A percentile compares a stretch with the other conserved stretches of the same genome.
phyloP scores from a whole-genome alignment of 2,113 vertebrate species.

The Cheilinus undulatus region DNA sequence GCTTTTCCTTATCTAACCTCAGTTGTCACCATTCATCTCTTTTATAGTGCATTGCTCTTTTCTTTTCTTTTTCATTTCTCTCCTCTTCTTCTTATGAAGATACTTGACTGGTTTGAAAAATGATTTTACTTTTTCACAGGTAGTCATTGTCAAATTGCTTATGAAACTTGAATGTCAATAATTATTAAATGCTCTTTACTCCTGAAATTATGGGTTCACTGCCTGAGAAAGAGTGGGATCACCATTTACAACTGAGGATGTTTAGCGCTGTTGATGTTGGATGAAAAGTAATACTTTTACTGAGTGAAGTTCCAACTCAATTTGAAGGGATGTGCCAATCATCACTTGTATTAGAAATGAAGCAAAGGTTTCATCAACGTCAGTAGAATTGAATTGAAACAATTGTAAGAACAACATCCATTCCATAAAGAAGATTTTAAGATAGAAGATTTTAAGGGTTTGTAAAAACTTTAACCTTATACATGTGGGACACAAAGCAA shows the following conservation, averaged over 20 bases:
- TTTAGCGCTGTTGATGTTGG: too few relatives aligned
- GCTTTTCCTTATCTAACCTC: conserved; percentile 18
- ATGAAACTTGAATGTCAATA: background rate
- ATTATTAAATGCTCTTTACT: background rate
- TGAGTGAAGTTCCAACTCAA: too few relatives aligned
- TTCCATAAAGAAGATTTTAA: too few relatives aligned
- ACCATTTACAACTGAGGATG: background rate
- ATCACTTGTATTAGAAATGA: too few relatives aligned
- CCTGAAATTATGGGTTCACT: background rate
- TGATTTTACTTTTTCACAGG: background rate
- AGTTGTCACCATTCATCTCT: conserved; percentile 23
- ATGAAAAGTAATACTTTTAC: too few relatives aligned
- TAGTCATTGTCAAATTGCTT: background rate
- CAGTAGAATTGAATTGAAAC: background rate
- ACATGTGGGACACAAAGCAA: background rate
- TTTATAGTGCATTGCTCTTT: background rate
- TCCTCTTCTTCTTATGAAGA: background rate
- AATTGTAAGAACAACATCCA: background rate
- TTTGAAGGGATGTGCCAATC: too few relatives aligned
- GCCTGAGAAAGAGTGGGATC: background rate
- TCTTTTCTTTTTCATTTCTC: background rate
- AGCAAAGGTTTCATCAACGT: too few relatives aligned
- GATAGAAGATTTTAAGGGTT: background rate
- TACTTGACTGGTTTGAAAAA: background rate
- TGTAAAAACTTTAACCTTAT: background rate